These are phyloP conservation scores for Elegia similella DNA, from an alignment of 2,888 invertebrate genomes.

Conservation along the genomic window DNA sequence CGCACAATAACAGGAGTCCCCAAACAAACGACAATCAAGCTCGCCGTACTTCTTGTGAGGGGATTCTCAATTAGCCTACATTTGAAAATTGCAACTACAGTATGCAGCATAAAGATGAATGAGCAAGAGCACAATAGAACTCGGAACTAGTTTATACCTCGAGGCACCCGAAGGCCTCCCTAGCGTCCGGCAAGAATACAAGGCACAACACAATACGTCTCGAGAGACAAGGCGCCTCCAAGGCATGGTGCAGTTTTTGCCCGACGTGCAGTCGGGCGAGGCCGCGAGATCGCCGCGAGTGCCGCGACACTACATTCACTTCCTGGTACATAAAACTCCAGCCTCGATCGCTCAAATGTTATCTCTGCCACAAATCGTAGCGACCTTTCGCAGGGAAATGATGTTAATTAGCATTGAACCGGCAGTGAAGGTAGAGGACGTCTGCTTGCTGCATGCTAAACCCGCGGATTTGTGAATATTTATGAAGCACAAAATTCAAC, in stretches of 20 bases:
- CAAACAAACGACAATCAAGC: not conserved
- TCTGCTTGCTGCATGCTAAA: not conserved
- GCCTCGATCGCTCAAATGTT: slow-evolving; percentile 10
- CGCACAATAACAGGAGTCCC: not conserved
- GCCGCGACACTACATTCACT: slow-evolving; percentile 42
- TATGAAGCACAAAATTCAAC: not conserved
- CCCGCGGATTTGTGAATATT: slow-evolving; percentile 7
- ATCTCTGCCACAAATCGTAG: slow-evolving; percentile 2
- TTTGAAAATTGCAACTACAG: not conserved
- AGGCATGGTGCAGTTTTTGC: slow-evolving; percentile 46
- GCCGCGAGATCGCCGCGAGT: slow-evolving; percentile 42
- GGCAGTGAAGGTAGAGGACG: slow-evolving; percentile 5
- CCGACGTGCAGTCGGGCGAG: slow-evolving; percentile 36
- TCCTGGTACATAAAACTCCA: slow-evolving; percentile 39
- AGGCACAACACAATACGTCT: slow-evolving; percentile 44
- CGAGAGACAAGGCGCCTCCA: slow-evolving; percentile 31
- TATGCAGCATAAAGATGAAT: not conserved
- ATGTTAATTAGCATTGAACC: slow-evolving; percentile 14
- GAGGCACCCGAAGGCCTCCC: slow-evolving; percentile 46
- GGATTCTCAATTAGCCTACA: slow-evolving; percentile 3
- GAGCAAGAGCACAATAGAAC: slow-evolving; percentile 17
- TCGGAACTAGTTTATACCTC: slow-evolving; percentile 39
- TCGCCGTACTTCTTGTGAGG: not conserved
- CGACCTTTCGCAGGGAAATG: slow-evolving; percentile 5
- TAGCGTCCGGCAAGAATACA: slow-evolving; percentile 49